Base-by-base conservation (phyloP, 2,888 invertebrate species). In the Escarpia spicata region DNA sequence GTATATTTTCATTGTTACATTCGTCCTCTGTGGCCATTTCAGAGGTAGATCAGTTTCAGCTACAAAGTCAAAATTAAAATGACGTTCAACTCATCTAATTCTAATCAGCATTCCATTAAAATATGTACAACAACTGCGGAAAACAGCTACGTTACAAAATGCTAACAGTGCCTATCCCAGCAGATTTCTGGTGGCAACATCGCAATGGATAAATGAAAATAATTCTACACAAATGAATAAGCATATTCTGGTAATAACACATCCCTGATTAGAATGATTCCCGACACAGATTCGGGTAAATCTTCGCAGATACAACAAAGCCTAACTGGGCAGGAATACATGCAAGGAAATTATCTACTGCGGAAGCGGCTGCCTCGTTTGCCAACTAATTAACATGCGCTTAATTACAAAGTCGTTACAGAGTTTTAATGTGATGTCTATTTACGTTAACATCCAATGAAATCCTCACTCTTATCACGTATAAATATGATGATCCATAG, bases 11-110 rank as follows among this genome's bases (percentile, higher is more conserved):
- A 12, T 4, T 52, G 52, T 52, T 52, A 52, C 52, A 52, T 52
- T 52, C 52, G 15, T 12, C 52, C 52, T n/a, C 26, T 75, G 75
- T 75, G 75, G 75, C 75, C 75, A 6, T 6, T n/a, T 6, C 6
- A 15, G 75, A 75, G 75, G 75, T 75, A 75, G 75, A 75, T 75
- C 75, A 75, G 75, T 75, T 75, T 26, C 75, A 75, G 75, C 75
- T 26, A 75, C n/a, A 19, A 75, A 75, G 75, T 75, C n/a, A n/a
- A 75, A n/a, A 75, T 75, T 75, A 75, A 26, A 75, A 75, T 26
- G n/a, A 75, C 75, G 19, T 75, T 75, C 75, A 75, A 2, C 19
- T n/a, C 26, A 26, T 75, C 75, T 75, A 75, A 75, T n/a, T 75
- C 75, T 75, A 26, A 15, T 19, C 19, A 75, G 75, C 75, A 75